Base-by-base conservation (phyloP, 2,888 invertebrate species). In the Meloe dianella region DNA sequence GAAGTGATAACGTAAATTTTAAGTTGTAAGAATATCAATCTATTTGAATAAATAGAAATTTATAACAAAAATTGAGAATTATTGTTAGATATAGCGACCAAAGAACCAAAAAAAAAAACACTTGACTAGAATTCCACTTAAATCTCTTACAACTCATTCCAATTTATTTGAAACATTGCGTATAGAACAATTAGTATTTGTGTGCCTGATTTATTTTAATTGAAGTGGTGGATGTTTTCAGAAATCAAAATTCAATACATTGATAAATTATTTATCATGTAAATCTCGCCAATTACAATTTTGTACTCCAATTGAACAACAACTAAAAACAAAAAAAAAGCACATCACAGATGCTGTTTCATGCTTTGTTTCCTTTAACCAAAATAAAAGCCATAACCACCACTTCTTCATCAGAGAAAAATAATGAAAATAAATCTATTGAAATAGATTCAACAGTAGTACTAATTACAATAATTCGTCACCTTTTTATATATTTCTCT, bases 71-170 rank as follows among this genome's bases (percentile, higher is more conserved):
- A n/a, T n/a, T 4, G 27, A 27, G 27, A 27, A 27, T 27, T 27
- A 27, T 27, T 27, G 27, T 27, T 27, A 27, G 4, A 27, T 27
- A 3, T 27, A 27, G 2, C 27, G 4, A 27, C 27, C 27, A 27
- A 30, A 30, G 7, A 30, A 30, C 1, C 8, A 30, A 35, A 14
- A 35, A 35, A 14, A 35, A 35, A 12, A 65, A n/a, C n/a, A n/a
- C n/a, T 66, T 70, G 74, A 74, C 74, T 74, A 74, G 74, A 71
- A 61, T 29, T 58, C 71, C 71, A 74, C 73, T 63, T 67, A 69
- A 60, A 14, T 27, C 27, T 51, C 24, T 51, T 24, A 12, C 51
- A 51, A 24, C 6, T 51, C 4, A 47, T 20, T 7, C 41, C 9
- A 63, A 61, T 64, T 61, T 68, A 60, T 63, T 51, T 63, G 62